Base-by-base conservation (phyloP, 2,797 vertebrate species). In the Syngnathus acus region DNA sequence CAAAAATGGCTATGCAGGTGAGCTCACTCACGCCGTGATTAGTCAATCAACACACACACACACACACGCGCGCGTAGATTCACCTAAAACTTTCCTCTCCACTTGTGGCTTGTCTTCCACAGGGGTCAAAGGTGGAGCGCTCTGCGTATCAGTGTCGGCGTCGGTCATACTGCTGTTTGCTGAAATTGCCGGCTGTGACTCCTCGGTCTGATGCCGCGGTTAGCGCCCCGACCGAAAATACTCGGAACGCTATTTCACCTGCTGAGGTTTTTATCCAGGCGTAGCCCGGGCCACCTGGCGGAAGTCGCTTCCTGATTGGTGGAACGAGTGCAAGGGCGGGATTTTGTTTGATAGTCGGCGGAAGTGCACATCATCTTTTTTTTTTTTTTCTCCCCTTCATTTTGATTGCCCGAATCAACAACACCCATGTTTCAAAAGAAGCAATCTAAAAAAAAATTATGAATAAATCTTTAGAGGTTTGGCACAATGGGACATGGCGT, bases 11-110 rank as follows among this genome's bases (percentile, higher is more conserved):
- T 17, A 7, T 6, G 10, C 37, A 62, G n/a, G 3, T 40, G 38
- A 2, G 4, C 19, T 40, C 59, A 42, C 16, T 61, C 10, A 43
- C 19, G 43, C 43, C 14, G 26, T 26, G 23, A 17, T 38, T 32
- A 51, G 43, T 4, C 42, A 43, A 42, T 42, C 26, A 64, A 50
- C 7, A 17, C 11, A 26, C 8, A n/a, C 19, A 14, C 11, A 3
- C 8, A 21, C 19, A 14, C 11, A 4, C 8, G 13, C 32, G 10
- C 39, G 2, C 17, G 1, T 26, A n/a, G 21, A 84, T 89, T 69
- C 86, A 92, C 92, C 92, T 78, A 93, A 90, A 32, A 92, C 77
- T 84, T 89, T 93, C 68, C 89, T 90, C 83, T 93, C 91, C 13
- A 86, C 85, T 66, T 88, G 89, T 1, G 86, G 79, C 14, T 86